These are phyloP conservation scores for Brienomyrus longianalis DNA, from an alignment of 2,113 vertebrate genomes.

Conservation along the genomic window DNA sequence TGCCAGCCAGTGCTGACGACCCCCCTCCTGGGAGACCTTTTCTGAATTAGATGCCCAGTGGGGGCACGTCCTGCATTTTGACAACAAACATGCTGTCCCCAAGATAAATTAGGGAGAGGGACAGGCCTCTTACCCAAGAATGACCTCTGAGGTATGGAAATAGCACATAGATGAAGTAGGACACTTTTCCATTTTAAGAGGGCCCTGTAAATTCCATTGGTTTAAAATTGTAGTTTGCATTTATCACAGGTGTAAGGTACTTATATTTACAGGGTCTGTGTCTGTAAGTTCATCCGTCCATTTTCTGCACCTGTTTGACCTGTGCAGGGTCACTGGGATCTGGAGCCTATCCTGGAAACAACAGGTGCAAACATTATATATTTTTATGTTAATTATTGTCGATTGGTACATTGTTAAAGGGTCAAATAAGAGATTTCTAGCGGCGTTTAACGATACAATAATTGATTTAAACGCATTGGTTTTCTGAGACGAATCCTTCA, in stretches of 20 bases:
- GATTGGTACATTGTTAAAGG: neutral
- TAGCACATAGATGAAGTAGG: neutral
- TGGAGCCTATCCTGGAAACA: neutral
- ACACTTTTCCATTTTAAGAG: neutral
- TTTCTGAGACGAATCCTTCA: neutral
- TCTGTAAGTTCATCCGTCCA: neutral
- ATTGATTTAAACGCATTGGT: neutral
- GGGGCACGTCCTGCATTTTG: slow-evolving; percentile 48
- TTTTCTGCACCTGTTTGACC: neutral
- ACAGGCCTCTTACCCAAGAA: neutral
- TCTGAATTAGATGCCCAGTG: slow-evolving; percentile 57
- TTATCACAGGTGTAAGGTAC: neutral
- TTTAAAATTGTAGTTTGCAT: neutral
- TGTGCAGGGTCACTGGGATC: neutral
- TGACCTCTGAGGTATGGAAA: neutral
- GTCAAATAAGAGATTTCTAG: neutral
- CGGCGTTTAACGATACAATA: neutral
- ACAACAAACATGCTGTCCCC: slow-evolving; percentile 31
- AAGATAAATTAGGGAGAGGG: neutral
- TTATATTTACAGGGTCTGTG: neutral
- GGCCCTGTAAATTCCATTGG: neutral
- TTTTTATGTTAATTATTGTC: neutral
- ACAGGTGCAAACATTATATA: neutral
- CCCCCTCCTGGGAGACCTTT: slow-evolving; percentile 69
- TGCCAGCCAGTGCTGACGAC: slow-evolving; percentile 54